phyloP scores from a whole-genome alignment of 2,797 vertebrate species.

The Microctenopoma lineatum region DNA sequence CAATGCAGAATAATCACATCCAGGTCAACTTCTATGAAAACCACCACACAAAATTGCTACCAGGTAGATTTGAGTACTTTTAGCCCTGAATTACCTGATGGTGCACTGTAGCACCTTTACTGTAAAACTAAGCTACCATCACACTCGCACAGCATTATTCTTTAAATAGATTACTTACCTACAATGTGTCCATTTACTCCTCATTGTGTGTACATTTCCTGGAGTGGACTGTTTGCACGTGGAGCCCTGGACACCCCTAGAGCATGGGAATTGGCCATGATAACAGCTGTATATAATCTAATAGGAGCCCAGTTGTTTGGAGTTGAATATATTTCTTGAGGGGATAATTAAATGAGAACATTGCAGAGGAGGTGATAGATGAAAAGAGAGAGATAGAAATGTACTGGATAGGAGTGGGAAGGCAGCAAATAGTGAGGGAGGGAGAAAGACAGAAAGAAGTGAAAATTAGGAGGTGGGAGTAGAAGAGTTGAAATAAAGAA shows the following conservation, averaged over 20 bases:
- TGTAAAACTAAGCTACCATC: conserved; percentile 15
- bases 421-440: conserved; percentile 69
- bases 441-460: conserved; percentile 66
- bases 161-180: conserved; percentile 28
- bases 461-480: conserved; percentile 83
- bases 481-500: conserved; percentile 64
- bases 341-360: conserved; percentile 87
- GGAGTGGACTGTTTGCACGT: conserved; percentile 48
- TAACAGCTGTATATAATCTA: conserved; percentile 77
- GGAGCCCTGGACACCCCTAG: conserved; percentile 51
- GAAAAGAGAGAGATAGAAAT: conserved; percentile 78
- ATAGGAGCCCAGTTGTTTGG: conserved; percentile 76
- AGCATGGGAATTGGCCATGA: conserved; percentile 70
- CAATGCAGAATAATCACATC: conserved; percentile 20
- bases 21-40: conserved; percentile 45
- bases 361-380: conserved; percentile 87
- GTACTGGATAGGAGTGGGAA: conserved; percentile 81
- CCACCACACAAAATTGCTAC: conserved; percentile 26
- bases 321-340: conserved; percentile 84
- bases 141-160: conserved; percentile 6
- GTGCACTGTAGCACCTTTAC: conserved; percentile 5
- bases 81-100: conserved; percentile 21
- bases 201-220: conserved; percentile 33
- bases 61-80: conserved; percentile 52
- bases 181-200: conserved; percentile 24